Conservation (phyloP, 2,797 vertebrate species). For the Semaprochilodus insignis region DNA sequence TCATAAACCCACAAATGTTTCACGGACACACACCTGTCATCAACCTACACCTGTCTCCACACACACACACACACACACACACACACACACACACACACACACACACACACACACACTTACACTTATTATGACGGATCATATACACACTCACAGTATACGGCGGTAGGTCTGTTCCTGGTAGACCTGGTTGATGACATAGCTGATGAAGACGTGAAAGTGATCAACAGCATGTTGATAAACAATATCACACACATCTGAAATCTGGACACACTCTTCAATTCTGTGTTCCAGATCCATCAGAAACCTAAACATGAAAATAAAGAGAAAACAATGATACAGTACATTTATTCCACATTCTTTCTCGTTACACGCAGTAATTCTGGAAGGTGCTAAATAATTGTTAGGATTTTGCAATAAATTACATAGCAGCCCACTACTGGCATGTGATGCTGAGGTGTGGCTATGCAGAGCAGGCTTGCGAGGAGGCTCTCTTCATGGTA, state of each 20-base stretch:
- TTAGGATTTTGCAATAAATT: too few relatives aligned
- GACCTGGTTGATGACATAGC: constrained; percentile 95
- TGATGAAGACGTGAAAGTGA: constrained; percentile 91
- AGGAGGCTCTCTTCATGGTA: too few relatives aligned
- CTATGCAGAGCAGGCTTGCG: too few relatives aligned
- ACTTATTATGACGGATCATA: background rate
- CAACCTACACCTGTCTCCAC: too few relatives aligned
- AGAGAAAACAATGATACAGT: constrained; percentile 12
- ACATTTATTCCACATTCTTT: background rate
- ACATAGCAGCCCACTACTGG: too few relatives aligned
- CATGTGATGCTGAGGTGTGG: too few relatives aligned
- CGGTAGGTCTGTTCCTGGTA: constrained; percentile 96
- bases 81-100: background rate
- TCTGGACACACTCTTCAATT: constrained; percentile 90
- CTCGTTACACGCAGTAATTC: too few relatives aligned
- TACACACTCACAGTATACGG: constrained; percentile 88
- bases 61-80: background rate
- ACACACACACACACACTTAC: background rate
- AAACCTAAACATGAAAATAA: constrained; percentile 76
- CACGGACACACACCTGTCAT: too few relatives aligned
- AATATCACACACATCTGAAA: constrained; percentile 95
- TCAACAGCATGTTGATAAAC: constrained; percentile 84
- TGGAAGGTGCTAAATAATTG: too few relatives aligned
- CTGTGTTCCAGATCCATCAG: constrained; percentile 93
- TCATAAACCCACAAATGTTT: too few relatives aligned